Conservation (phyloP, 1,140 invertebrate genomes). For the Cardiocondyla obscurior region DNA sequence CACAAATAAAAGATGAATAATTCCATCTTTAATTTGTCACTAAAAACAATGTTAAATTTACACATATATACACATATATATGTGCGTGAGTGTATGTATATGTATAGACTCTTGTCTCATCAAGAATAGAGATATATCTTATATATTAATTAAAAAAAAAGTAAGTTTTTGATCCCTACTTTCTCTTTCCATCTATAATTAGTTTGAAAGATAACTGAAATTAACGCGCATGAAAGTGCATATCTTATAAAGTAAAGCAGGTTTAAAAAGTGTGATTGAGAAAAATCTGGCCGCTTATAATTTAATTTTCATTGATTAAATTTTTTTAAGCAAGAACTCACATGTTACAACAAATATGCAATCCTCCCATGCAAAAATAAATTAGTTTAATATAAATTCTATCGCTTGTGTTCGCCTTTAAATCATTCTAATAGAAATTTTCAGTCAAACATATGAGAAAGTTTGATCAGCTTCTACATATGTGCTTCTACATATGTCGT, state of each 20-base stretch:
- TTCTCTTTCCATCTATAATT: neutral
- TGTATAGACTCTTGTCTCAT: constrained; percentile 10
- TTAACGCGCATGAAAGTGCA: constrained; percentile 7
- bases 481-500: neutral
- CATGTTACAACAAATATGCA: constrained; percentile 33
- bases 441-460: neutral
- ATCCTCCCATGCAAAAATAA: constrained; percentile 14
- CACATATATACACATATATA: neutral
- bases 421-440: neutral
- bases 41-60: constrained; percentile 39
- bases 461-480: neutral
- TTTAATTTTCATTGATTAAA: constrained; percentile 46
- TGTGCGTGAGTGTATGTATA: constrained; percentile 18
- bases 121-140: constrained; percentile 46
- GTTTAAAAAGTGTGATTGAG: constrained; percentile 34
- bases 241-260: constrained; percentile 10
- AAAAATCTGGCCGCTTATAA: neutral
- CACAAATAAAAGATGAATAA: neutral
- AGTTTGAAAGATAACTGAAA: constrained; percentile 7
- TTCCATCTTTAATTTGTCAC: constrained; percentile 16
- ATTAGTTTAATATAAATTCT: constrained; percentile 15
- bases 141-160: constrained; percentile 46
- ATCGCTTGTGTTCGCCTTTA: neutral
- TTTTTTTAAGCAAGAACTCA: constrained; percentile 28
- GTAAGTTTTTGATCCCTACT: constrained; percentile 33